phyloP scores from a whole-genome alignment of 2,113 vertebrate genomes.

The Cervus canadensis region DNA sequence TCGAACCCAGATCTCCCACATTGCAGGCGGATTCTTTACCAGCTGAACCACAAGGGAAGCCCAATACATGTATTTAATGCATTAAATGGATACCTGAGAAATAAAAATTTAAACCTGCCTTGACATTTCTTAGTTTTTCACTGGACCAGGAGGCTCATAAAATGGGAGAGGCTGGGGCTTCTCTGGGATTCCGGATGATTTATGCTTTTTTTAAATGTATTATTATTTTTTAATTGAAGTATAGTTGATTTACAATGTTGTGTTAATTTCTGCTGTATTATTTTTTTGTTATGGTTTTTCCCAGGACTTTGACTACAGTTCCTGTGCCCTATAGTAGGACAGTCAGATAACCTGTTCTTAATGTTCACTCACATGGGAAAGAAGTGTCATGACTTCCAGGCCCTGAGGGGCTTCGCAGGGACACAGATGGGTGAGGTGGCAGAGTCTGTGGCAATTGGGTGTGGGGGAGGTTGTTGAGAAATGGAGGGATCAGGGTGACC shows the following conservation, averaged over 20 bases:
- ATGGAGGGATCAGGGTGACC: not conserved
- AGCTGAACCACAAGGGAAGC: not conserved
- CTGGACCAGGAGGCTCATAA: not conserved
- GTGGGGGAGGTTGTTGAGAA: too few relatives aligned
- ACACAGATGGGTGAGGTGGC: too few relatives aligned
- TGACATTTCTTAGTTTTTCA: not conserved
- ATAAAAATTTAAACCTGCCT: not conserved
- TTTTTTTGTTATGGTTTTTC: not conserved
- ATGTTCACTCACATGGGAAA: not conserved
- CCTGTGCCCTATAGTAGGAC: not conserved
- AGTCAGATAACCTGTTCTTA: not conserved
- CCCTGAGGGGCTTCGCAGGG: fast-evolving
- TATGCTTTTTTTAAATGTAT: not conserved
- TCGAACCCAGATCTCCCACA: not conserved
- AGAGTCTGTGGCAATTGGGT: not conserved
- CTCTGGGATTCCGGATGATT: too few relatives aligned
- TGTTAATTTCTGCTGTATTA: not conserved
- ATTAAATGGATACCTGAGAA: not conserved
- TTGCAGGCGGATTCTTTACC: not conserved
- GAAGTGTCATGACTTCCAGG: not conserved
- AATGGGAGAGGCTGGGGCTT: not conserved
- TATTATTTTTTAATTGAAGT: not conserved
- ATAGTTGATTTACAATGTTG: not conserved
- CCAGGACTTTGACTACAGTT: not conserved
- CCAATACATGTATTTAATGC: not conserved